Conservation (phyloP, 2,797 vertebrate genomes). For the Jordanella pulchra region DNA sequence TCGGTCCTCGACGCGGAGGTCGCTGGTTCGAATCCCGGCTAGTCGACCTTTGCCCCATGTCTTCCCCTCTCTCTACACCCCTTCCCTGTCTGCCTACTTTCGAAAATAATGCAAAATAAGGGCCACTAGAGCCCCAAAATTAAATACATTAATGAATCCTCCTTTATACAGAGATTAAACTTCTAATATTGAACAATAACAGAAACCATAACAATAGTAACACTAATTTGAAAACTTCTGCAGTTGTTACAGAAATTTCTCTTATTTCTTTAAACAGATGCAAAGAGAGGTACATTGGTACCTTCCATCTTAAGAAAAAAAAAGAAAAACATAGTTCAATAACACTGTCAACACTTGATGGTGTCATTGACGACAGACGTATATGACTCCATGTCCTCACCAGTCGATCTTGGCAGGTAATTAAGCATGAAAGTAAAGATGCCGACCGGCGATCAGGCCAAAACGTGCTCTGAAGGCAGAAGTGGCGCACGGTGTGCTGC, state of each 20-base stretch:
- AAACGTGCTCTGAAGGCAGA: constrained; percentile 74
- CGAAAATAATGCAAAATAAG: too few species aligned
- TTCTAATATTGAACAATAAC: neutral
- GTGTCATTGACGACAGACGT: constrained; percentile 56
- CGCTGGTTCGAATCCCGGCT: too few species aligned
- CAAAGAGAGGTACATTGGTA: neutral
- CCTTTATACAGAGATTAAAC: neutral
- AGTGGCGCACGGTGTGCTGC: constrained; percentile 59
- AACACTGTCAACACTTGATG: constrained; percentile 49
- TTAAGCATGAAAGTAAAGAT: constrained; percentile 78
- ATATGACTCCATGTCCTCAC: constrained; percentile 57
- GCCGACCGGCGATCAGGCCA: constrained; percentile 47
- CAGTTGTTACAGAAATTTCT: neutral
- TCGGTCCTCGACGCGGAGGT: too few species aligned
- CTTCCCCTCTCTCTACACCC: too few species aligned
- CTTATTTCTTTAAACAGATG: neutral
- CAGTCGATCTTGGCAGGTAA: constrained; percentile 75
- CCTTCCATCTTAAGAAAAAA: neutral
- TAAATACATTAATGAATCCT: neutral
- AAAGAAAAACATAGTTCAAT: constrained; percentile 4
- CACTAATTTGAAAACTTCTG: neutral
- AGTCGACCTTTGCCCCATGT: too few species aligned
- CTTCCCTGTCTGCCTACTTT: too few species aligned
- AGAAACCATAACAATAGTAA: neutral
- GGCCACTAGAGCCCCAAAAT: too few species aligned